Evolutionary conservation across 2,797 vertebrate genomes (phyloP).

Genomic region (Lagorchestes hirsutus): DNA sequence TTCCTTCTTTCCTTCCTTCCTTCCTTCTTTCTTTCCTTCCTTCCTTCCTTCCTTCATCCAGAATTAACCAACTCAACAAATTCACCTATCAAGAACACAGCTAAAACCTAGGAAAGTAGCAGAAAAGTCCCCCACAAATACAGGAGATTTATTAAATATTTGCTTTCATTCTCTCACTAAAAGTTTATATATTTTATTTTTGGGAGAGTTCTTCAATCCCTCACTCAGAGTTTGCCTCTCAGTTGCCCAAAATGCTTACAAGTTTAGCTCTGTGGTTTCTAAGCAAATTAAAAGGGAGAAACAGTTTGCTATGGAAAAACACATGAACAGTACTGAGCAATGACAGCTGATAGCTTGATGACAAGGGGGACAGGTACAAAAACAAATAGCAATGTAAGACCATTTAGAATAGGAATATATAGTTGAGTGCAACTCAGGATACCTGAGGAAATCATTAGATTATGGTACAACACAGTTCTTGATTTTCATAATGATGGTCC

Average conservation of each 20-base stretch:
- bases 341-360: background rate
- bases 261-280: background rate
- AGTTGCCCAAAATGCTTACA: background rate
- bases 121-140: no score
- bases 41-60: background rate
- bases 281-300: background rate
- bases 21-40: no score
- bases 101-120: no score
- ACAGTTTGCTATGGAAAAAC: background rate
- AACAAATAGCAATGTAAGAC: background rate
- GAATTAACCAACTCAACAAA: no score
- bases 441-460: background rate
- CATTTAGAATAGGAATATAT: background rate
- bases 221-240: background rate
- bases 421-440: background rate
- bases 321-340: background rate
- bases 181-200: background rate
- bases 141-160: no score
- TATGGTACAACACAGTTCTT: background rate
- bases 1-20: no score
- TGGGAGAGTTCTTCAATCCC: background rate
- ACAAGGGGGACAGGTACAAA: background rate
- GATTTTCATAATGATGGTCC: background rate
- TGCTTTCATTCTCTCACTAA: background rate
- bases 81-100: no score